Evolutionary conservation across 2,797 vertebrate genomes (phyloP).

Genomic region (Notolabrus celidotus): DNA sequence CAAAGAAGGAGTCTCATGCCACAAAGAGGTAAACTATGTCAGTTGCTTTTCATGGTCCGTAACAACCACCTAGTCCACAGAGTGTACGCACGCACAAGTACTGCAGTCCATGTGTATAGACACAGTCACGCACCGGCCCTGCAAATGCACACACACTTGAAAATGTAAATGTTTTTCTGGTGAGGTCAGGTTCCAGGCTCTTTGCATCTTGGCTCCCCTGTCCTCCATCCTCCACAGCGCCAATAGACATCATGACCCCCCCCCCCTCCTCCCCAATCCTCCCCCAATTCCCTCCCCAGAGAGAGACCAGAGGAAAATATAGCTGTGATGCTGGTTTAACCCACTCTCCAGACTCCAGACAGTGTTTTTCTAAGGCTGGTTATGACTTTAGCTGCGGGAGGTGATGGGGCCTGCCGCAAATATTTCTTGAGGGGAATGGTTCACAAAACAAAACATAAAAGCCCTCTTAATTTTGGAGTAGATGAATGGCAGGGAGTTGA

Average conservation of each 20-base stretch:
- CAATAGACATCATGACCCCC: conserved; percentile 57
- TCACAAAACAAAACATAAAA: conserved; percentile 82
- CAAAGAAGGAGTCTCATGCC: conserved; percentile 63
- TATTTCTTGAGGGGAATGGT: conserved; percentile 79
- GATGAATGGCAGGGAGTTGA: conserved; percentile 73
- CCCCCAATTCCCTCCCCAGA: conserved; percentile 46
- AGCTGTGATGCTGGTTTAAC: conserved; percentile 77
- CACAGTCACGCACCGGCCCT: conserved; percentile 32
- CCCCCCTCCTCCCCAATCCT: not conserved
- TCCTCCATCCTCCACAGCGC: conserved; percentile 62
- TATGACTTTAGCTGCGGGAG: conserved; percentile 82
- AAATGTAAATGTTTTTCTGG: conserved; percentile 79
- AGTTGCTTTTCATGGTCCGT: conserved; percentile 65
- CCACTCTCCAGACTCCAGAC: conserved; percentile 81
- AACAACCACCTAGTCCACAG: conserved; percentile 66
- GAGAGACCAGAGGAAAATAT: conserved; percentile 66
- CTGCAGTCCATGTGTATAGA: conserved; percentile 33
- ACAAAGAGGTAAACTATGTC: conserved; percentile 70
- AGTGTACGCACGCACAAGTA: conserved; percentile 32
- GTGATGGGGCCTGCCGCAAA: conserved; percentile 78
- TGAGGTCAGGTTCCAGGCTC: conserved; percentile 79
- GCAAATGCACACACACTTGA: conserved; percentile 43
- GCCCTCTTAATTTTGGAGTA: conserved; percentile 72
- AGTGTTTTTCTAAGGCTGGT: conserved; percentile 80
- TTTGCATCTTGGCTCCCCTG: conserved; percentile 71